These are phyloP conservation scores for Regulus satrapa DNA, from an alignment of 2,113 vertebrate genomes.

Conservation along the genomic window DNA sequence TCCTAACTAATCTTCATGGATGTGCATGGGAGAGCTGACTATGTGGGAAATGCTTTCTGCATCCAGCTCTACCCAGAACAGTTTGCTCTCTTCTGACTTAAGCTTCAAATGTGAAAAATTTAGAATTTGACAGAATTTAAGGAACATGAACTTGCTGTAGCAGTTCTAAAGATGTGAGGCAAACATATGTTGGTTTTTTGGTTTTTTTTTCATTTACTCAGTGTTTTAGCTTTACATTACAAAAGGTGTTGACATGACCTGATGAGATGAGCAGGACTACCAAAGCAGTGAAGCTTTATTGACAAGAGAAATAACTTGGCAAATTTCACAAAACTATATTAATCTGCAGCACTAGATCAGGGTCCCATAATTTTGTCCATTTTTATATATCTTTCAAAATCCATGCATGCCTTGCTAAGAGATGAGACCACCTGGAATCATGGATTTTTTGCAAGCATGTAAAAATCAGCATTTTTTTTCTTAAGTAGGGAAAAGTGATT, in stretches of 20 bases:
- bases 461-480: neutral
- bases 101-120: neutral
- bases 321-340: neutral
- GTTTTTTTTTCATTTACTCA: neutral
- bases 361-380: neutral
- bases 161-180: neutral
- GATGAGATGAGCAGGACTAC: neutral
- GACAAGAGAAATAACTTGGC: neutral
- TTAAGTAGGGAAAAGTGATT: neutral
- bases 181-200: rapidly evolving
- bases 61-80: neutral
- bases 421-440: neutral
- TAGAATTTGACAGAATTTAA: neutral
- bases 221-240: neutral
- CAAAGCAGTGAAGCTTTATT: neutral
- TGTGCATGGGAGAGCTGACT: neutral
- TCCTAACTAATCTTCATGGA: neutral
- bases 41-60: neutral
- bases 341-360: neutral
- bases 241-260: neutral
- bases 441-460: neutral
- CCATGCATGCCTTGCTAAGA: neutral
- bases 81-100: neutral
- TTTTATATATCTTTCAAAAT: neutral
- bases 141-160: neutral